phyloP scores from a whole-genome alignment of 2,888 invertebrate species.

The Bimastos eiseni region DNA sequence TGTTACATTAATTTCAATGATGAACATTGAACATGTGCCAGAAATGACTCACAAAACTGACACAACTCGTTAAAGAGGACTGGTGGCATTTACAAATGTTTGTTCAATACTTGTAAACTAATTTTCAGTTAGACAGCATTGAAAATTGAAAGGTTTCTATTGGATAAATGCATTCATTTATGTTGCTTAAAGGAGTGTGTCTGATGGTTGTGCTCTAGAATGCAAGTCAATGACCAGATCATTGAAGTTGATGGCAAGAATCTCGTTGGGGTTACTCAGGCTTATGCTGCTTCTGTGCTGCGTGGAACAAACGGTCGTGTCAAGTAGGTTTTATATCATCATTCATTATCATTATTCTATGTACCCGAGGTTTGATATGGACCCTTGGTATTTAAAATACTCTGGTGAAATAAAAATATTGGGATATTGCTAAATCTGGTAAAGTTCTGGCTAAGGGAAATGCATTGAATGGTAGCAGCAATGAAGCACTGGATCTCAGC shows the following conservation, averaged over 20 bases:
- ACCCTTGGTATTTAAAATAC: not conserved
- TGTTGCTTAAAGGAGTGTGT: not conserved
- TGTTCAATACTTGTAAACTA: not conserved
- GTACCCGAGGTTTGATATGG: not conserved
- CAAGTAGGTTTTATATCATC: conserved; percentile 64
- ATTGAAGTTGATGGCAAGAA: conserved; percentile 98
- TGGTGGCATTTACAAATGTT: not conserved
- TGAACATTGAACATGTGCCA: too few relatives aligned
- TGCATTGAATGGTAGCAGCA: not conserved
- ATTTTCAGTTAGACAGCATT: not conserved
- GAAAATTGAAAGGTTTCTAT: not conserved
- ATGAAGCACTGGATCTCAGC: not conserved
- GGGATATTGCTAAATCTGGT: not conserved
- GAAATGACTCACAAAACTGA: too few relatives aligned
- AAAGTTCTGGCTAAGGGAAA: not conserved
- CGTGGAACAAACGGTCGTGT: conserved; percentile 92
- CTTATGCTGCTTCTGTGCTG: conserved; percentile 94
- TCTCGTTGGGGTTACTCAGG: conserved; percentile 96
- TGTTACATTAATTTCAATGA: too few relatives aligned
- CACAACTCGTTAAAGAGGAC: not conserved
- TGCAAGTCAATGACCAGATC: conserved; percentile 90
- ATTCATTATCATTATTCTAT: not conserved
- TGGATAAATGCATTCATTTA: not conserved
- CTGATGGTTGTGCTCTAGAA: conserved; percentile 50
- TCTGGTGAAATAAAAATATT: not conserved